Percentiles rank a stretch among this genome's conserved stretches.
Conservation (phyloP, 2,113 vertebrate species). For the Hippocampus guttulatus region DNA sequence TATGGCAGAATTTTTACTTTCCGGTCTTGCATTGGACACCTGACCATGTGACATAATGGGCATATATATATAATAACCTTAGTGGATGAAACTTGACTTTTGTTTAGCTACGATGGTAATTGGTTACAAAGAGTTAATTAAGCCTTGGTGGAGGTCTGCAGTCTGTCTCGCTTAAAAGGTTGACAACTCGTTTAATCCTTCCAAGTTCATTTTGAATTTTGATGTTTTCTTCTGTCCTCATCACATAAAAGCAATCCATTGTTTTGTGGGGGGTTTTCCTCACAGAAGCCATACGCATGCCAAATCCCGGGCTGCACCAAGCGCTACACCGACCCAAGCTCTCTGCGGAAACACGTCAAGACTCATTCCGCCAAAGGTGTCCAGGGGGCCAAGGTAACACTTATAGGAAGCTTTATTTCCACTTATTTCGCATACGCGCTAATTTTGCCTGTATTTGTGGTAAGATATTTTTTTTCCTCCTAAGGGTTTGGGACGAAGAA, state of each 20-base stretch:
- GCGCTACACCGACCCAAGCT: constrained; percentile 71
- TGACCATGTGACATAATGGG: no score
- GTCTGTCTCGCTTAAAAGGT: neutral
- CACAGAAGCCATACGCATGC: constrained; percentile 71
- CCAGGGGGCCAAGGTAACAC: constrained; percentile 57
- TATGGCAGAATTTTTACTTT: no score
- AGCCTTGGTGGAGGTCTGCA: neutral
- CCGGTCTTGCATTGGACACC: no score
- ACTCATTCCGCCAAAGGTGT: constrained; percentile 62
- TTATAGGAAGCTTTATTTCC: neutral
- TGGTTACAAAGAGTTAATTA: no score
- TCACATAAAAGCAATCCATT: neutral
- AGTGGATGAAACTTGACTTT: no score
- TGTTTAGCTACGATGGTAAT: no score
- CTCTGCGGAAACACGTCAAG: constrained; percentile 69
- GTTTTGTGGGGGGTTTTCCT: neutral
- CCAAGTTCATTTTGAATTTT: neutral
- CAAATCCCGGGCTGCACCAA: constrained; percentile 71
- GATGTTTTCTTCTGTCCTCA: neutral
- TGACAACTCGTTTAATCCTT: neutral
- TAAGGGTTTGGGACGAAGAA: neutral
- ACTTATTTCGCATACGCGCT: neutral
- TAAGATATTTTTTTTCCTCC: neutral
- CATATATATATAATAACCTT: no score
- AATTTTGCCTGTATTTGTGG: neutral